Conservation (phyloP, 2,888 invertebrate species). For the Polydrusus pterygomalis region DNA sequence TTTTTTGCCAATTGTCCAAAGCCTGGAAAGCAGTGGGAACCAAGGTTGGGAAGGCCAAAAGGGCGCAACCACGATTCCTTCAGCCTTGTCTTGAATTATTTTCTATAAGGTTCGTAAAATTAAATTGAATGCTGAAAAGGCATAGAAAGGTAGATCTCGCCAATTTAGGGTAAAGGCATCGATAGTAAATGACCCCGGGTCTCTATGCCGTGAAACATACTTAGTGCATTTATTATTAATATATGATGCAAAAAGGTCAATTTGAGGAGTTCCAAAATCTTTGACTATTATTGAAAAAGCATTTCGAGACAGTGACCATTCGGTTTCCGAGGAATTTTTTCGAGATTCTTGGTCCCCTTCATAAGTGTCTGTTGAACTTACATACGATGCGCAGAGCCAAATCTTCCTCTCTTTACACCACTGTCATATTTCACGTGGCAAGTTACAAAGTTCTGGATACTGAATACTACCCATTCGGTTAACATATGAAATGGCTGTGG, state of each 20-base stretch:
- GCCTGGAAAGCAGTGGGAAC: conserved; percentile 37
- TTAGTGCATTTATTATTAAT: too few species aligned
- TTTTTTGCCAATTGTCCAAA: conserved; percentile 3
- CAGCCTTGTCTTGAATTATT: conserved; percentile 59
- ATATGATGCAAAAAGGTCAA: too few species aligned
- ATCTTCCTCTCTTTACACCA: conserved; percentile 58
- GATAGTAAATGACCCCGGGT: conserved; percentile 57
- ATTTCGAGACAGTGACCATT: conserved; percentile 44
- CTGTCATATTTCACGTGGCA: conserved; percentile 59
- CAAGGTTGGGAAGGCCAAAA: conserved; percentile 41
- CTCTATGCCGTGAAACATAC: conserved; percentile 44
- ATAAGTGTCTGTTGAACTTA: conserved; percentile 53
- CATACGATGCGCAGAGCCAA: conserved; percentile 57
- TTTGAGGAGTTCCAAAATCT: too few species aligned
- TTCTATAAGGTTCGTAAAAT: conserved; percentile 61
- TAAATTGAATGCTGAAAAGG: conserved; percentile 59
- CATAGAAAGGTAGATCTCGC: conserved; percentile 48
- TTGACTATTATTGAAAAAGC: background rate
- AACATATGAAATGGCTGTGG: conserved; percentile 57
- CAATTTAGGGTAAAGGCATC: conserved; percentile 61
- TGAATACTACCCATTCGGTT: conserved; percentile 59
- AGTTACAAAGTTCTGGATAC: conserved; percentile 53
- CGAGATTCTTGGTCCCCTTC: conserved; percentile 60
- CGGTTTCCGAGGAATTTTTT: conserved; percentile 44
- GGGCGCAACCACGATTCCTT: conserved; percentile 36